phyloP scores from a whole-genome alignment of 2,888 invertebrate species.

The Limnephilus rhombicus region DNA sequence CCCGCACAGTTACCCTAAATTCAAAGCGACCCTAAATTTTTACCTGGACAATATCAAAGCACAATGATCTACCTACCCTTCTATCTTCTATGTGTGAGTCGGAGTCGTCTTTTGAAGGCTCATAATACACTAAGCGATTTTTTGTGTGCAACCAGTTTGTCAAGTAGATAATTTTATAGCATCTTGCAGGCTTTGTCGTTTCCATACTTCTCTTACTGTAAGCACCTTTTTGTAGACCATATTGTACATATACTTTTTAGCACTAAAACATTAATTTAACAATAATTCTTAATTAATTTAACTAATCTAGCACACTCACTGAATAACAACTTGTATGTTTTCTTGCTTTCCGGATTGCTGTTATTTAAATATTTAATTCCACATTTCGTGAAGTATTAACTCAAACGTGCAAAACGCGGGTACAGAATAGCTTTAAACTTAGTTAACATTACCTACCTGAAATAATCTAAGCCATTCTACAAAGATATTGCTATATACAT shows the following conservation, averaged over 20 bases:
- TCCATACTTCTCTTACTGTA: background rate
- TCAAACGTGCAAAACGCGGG: too few species aligned
- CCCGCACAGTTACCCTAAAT: constrained; percentile 27
- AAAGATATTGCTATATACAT: background rate
- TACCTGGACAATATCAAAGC: constrained; percentile 50
- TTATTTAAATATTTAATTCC: too few species aligned
- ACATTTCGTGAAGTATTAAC: too few species aligned
- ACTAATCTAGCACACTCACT: background rate
- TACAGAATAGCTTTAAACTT: too few species aligned
- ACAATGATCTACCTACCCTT: constrained; percentile 3
- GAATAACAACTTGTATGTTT: background rate
- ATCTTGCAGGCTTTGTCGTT: background rate
- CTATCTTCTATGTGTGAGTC: background rate
- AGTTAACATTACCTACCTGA: too few species aligned
- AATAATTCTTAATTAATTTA: background rate
- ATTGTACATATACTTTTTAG: background rate
- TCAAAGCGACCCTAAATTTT: constrained; percentile 32
- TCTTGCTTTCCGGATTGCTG: too few species aligned
- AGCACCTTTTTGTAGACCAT: background rate
- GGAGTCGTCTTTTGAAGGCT: constrained; percentile 12
- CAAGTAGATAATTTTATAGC: constrained; percentile 15
- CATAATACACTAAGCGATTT: constrained; percentile 2
- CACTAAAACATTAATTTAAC: background rate
- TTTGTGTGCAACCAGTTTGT: constrained; percentile 24
- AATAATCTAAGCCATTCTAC: too few species aligned